Evolutionary conservation across 2,113 vertebrate genomes (phyloP).

Genomic region (Grallaria varia): DNA sequence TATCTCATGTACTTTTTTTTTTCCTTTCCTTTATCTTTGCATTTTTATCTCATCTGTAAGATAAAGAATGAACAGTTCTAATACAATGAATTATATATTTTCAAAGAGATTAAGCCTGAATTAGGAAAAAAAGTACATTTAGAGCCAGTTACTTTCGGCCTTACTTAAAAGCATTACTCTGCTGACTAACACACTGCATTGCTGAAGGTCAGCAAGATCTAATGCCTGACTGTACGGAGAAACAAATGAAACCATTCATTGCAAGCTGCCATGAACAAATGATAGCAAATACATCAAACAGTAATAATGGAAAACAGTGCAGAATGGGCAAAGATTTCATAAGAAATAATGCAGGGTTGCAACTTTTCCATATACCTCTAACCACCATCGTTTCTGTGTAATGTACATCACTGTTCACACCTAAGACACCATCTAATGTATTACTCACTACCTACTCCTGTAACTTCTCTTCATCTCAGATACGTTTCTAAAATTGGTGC

Average conservation of each 20-base stretch:
- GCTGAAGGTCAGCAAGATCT: constrained; percentile 64
- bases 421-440: neutral
- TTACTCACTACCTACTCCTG: neutral
- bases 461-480: neutral
- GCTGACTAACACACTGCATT: constrained; percentile 8
- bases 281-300: constrained; percentile 42
- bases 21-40: neutral
- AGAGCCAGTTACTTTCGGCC: constrained; percentile 15
- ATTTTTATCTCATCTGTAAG: neutral
- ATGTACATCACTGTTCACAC: neutral
- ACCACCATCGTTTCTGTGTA: neutral
- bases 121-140: neutral
- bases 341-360: neutral
- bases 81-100: constrained; percentile 9
- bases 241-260: constrained; percentile 60
- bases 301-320: constrained; percentile 29
- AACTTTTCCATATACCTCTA: neutral
- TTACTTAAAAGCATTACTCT: constrained; percentile 22
- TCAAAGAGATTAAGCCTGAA: constrained; percentile 2
- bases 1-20: neutral
- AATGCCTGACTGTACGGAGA: constrained; percentile 17
- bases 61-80: constrained; percentile 1
- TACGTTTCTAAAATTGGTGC: neutral
- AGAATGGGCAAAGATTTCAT: constrained; percentile 11
- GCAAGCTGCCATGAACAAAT: constrained; percentile 7